phyloP scores from a whole-genome alignment of 1,140 invertebrate species.

The Vanessa atalanta region DNA sequence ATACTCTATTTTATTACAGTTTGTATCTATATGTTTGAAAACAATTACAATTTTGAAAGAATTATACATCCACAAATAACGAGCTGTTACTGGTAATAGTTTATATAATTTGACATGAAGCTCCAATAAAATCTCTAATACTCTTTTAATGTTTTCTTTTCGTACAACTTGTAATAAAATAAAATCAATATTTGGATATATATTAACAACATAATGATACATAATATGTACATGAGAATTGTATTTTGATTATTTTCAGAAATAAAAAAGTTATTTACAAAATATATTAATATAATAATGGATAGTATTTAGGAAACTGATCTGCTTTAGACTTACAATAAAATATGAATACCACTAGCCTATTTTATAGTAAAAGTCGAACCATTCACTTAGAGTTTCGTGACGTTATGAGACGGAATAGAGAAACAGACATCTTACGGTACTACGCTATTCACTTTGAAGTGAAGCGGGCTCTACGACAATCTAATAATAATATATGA shows the following conservation, averaged over 20 bases:
- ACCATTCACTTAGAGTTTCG: neutral
- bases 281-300: neutral
- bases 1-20: too few relatives aligned
- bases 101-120: neutral
- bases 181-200: neutral
- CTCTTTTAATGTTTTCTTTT: too few relatives aligned
- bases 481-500: neutral
- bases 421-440: neutral
- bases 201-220: neutral
- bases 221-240: neutral
- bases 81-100: too few relatives aligned
- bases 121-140: neutral
- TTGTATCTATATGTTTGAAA: too few relatives aligned
- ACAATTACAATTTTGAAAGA: too few relatives aligned
- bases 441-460: neutral
- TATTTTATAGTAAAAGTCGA: neutral
- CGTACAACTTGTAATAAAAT: neutral
- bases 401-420: neutral
- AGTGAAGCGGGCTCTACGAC: neutral
- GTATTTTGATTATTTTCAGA: neutral
- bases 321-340: neutral
- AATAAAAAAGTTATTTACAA: slow-evolving; percentile 5
- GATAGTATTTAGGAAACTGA: too few relatives aligned
- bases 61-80: too few relatives aligned
- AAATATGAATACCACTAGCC: neutral